phyloP scores from a whole-genome alignment of 2,888 invertebrate genomes.

The Meganola albula region DNA sequence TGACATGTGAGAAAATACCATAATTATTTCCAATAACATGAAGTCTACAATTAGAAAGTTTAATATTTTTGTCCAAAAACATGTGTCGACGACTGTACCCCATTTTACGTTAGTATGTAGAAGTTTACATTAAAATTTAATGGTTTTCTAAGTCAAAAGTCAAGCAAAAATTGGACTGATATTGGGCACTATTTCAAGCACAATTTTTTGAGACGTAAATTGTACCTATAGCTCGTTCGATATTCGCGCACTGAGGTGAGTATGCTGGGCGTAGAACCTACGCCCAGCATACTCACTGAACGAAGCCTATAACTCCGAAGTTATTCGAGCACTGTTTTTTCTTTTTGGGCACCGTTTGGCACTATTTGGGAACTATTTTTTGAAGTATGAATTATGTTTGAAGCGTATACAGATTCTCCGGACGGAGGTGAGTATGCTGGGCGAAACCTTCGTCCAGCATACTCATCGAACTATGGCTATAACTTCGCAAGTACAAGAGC shows the following conservation, averaged over 20 bases:
- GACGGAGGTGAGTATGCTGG: slow-evolving; percentile 6
- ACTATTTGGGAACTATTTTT: slow-evolving; percentile 7
- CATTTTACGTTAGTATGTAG: slow-evolving; percentile 8
- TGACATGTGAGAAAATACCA: slow-evolving; percentile 8
- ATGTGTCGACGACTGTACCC: slow-evolving; percentile 8
- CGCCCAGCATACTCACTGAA: slow-evolving; percentile 7
- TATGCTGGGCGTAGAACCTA: slow-evolving; percentile 7
- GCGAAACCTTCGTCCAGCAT: slow-evolving; percentile 7
- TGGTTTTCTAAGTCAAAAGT: slow-evolving; percentile 2
- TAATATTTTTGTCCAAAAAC: slow-evolving; percentile 8
- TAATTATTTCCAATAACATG: slow-evolving; percentile 8
- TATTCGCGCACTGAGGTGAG: slow-evolving; percentile 6
- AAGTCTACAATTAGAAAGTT: slow-evolving; percentile 8
- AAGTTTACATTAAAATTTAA: slow-evolving; percentile 6
- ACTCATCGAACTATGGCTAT: slow-evolving; percentile 1
- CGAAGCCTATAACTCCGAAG: slow-evolving; percentile 7
- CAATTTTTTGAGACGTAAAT: slow-evolving; percentile 7
- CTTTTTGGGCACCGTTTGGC: slow-evolving; percentile 6
- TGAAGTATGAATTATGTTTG: slow-evolving; percentile 7
- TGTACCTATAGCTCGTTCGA: slow-evolving; percentile 6
- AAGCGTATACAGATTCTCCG: slow-evolving; percentile 7
- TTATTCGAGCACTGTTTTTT: slow-evolving; percentile 7
- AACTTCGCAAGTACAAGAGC: slow-evolving; percentile 1
- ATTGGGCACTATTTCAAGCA: slow-evolving; percentile 6
- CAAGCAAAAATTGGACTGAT: slow-evolving; percentile 6